Conservation (phyloP, 2,888 invertebrate genomes). For the Epinotia ramella region DNA sequence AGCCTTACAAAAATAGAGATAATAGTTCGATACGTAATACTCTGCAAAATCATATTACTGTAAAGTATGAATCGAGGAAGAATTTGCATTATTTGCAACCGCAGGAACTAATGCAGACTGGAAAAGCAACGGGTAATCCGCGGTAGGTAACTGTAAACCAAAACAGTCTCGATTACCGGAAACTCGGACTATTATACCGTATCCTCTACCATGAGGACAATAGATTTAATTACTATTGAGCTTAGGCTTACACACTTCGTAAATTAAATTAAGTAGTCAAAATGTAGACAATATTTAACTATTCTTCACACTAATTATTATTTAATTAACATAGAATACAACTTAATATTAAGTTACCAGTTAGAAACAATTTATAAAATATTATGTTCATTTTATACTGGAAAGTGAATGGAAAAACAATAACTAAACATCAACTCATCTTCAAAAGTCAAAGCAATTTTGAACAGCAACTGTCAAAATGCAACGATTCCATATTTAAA, state of each 20-base stretch:
- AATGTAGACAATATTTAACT: background rate
- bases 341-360: no score
- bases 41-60: no score
- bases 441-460: constrained; percentile 5
- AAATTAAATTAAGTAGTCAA: background rate
- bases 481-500: constrained; percentile 49
- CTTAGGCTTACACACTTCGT: background rate
- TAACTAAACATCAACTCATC: background rate
- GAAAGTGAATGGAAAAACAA: background rate
- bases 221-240: constrained; percentile 9
- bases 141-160: constrained; percentile 11
- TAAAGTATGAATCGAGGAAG: background rate
- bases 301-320: no score
- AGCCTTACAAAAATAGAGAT: no score
- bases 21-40: no score
- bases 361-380: no score
- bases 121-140: constrained; percentile 24
- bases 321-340: no score
- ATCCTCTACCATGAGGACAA: background rate
- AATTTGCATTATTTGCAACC: constrained; percentile 7
- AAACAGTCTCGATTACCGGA: constrained; percentile 22
- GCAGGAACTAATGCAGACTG: constrained; percentile 9
- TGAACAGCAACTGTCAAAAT: constrained; percentile 44
- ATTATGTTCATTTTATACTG: no score
- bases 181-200: constrained; percentile 3